phyloP scores from a whole-genome alignment of 2,113 vertebrate species.

The Alectura lathami region DNA sequence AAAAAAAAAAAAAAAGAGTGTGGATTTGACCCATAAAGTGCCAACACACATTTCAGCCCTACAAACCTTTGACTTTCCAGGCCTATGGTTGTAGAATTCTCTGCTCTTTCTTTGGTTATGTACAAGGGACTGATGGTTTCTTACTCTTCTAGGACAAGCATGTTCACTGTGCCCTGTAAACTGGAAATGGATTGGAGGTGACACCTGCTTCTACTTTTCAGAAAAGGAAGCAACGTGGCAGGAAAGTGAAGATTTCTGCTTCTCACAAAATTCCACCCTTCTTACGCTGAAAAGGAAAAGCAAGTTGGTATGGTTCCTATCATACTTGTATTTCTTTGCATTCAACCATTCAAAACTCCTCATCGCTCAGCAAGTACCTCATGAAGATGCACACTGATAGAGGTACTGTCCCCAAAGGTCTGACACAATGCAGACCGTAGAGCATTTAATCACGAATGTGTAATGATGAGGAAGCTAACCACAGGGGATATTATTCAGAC shows the following conservation, averaged over 20 bases:
- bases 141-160: neutral
- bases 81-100: neutral
- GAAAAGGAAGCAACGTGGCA: neutral
- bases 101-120: neutral
- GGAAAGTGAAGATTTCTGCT: neutral
- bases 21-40: neutral
- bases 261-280: neutral
- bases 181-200: neutral
- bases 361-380: neutral
- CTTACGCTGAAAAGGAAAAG: neutral
- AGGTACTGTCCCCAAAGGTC: neutral
- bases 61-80: neutral
- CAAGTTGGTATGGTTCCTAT: neutral
- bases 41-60: neutral
- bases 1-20: neutral
- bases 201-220: neutral
- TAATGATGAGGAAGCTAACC: neutral
- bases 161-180: neutral
- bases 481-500: neutral
- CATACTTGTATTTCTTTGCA: neutral
- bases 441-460: neutral
- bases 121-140: neutral
- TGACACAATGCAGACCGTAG: neutral
- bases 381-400: neutral
- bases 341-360: neutral